phyloP scores from a whole-genome alignment of 2,888 invertebrate species.

The Ernsta delagoae region DNA sequence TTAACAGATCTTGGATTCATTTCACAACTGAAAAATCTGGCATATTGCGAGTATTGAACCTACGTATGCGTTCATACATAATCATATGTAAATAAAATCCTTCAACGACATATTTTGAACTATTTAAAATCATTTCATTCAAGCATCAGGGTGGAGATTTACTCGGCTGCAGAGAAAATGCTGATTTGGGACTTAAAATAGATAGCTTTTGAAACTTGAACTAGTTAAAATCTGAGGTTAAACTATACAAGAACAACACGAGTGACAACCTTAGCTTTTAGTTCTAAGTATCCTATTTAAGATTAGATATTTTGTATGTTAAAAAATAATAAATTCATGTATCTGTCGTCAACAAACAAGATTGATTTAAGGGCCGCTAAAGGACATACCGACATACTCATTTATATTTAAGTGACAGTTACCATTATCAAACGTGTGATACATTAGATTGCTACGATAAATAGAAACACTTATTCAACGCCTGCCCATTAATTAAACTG shows the following conservation, averaged over 20 bases:
- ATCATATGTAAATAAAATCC: too few relatives aligned
- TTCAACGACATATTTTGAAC: too few relatives aligned
- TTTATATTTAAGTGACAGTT: constrained; percentile 22
- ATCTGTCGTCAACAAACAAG: not conserved
- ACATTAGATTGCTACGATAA: not conserved
- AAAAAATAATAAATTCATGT: not conserved
- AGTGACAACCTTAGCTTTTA: too few relatives aligned
- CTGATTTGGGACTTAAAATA: too few relatives aligned
- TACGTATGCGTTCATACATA: too few relatives aligned
- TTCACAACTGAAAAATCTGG: not conserved
- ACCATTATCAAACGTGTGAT: constrained; percentile 21
- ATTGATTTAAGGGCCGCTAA: constrained; percentile 16
- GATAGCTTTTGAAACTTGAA: too few relatives aligned
- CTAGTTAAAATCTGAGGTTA: too few relatives aligned
- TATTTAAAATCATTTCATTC: too few relatives aligned
- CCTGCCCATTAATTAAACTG: constrained; percentile 4
- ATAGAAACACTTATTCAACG: not conserved
- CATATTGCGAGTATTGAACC: not conserved
- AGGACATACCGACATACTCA: constrained; percentile 1
- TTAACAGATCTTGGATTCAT: not conserved
- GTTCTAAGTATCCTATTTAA: too few relatives aligned
- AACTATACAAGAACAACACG: too few relatives aligned
- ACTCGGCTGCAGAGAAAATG: too few relatives aligned
- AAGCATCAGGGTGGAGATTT: too few relatives aligned
- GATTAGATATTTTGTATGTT: not conserved